Base-by-base conservation (phyloP, 2,888 invertebrate genomes). In the Gastracanthus pulcherrimus region DNA sequence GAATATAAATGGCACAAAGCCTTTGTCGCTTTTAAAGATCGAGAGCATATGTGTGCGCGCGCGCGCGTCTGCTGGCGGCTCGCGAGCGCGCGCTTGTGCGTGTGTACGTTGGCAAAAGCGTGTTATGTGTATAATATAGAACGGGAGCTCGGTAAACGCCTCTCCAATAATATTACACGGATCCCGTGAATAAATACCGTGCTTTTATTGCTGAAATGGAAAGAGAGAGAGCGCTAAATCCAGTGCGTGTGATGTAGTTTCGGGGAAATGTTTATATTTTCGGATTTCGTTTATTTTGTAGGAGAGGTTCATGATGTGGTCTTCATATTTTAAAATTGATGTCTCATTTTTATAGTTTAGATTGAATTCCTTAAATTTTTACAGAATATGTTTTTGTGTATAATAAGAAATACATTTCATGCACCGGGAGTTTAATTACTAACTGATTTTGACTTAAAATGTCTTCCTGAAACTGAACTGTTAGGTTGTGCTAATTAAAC, bases 1-100 rank as follows among this genome's bases (percentile, higher is more conserved):
- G 82, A 82, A 82, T 82, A 80, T 76, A 82, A 82, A 82, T 76
- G 66, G 76, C 71, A 80, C 82, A 82, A 82, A 80, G 82, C 60
- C 82, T 76, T 72, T 72, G 79, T 82, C 79, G 76, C 79, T 71
- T 76, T 80, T 82, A 71, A 79, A 69, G 76, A 82, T 81, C 78
- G 64, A 70, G 62, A 62, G 62, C 62, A 34, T 62, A 31, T 62
- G 60, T 62, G 60, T 13, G 60, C 58, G n/a, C 45, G 26, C 45
- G 5, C 23, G 41, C 36, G 36, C 36, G 38, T 13, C 64, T 64
- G 13, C n/a, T n/a, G n/a, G n/a, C n/a, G n/a, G n/a, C n/a, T n/a
- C n/a, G n/a, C n/a, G n/a, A n/a, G n/a, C n/a, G n/a, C n/a, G n/a
- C n/a, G n/a, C n/a, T n/a, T n/a, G n/a, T n/a, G n/a, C n/a, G n/a